A percentile compares a stretch with the other conserved stretches of the same genome.
phyloP scores from a whole-genome alignment of 2,113 vertebrate genomes.

The Ramphastos sulfuratus region DNA sequence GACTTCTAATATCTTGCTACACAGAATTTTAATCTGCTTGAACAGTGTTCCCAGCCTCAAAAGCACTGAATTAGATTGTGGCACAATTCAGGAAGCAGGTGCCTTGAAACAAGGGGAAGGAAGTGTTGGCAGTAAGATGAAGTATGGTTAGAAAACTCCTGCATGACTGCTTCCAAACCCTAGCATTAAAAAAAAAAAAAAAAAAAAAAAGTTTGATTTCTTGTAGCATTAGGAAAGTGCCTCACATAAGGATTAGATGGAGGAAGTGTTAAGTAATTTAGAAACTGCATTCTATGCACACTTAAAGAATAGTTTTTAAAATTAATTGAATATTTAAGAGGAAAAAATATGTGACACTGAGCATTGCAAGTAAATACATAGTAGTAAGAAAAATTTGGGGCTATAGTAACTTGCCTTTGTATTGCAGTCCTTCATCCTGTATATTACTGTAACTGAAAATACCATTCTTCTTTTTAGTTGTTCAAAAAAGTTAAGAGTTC shows the following conservation, averaged over 20 bases:
- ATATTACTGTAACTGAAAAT: not conserved
- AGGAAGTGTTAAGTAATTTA: not conserved
- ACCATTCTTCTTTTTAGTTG: not conserved
- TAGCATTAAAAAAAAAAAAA: not conserved
- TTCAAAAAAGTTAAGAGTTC: not conserved
- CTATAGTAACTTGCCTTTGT: not conserved
- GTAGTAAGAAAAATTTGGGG: not conserved
- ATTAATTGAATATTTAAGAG: not conserved
- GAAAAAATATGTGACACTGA: not conserved
- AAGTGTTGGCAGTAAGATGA: not conserved
- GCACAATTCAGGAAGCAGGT: not conserved
- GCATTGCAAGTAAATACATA: not conserved
- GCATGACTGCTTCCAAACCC: not conserved
- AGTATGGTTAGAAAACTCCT: not conserved
- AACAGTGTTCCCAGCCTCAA: not conserved
- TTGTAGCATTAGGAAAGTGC: not conserved
- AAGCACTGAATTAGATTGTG: not conserved
- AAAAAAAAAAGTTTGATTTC: not conserved
- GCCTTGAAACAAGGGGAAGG: not conserved
- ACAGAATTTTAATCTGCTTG: not conserved
- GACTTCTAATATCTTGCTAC: not conserved
- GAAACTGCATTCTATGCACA: not conserved
- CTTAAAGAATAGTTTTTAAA: not conserved
- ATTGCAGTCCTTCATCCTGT: not conserved
- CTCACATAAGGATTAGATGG: not conserved